Conservation (phyloP, 30 jellyfish, hydroid and myxozoan species). For the Morbakka virulenta region DNA sequence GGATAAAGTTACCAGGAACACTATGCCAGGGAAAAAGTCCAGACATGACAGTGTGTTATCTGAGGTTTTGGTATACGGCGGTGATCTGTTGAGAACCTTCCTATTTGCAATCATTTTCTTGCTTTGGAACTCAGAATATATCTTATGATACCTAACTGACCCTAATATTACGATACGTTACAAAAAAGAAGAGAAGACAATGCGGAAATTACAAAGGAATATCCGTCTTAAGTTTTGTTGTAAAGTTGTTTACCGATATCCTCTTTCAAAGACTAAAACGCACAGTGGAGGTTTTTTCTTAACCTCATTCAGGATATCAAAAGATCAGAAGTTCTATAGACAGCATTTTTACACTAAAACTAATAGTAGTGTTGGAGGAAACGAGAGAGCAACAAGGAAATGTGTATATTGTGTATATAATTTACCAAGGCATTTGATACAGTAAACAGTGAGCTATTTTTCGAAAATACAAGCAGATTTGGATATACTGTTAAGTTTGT, state of each 20-base stretch:
- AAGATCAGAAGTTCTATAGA: conserved; percentile 52
- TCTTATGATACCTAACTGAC: conserved; percentile 37
- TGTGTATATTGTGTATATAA: conserved; percentile 57
- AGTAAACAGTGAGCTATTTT: too few relatives aligned
- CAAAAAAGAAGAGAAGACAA: conserved; percentile 28
- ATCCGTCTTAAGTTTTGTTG: too few relatives aligned
- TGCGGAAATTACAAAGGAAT: conserved; percentile 40
- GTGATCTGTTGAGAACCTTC: too few relatives aligned
- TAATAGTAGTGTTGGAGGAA: conserved; percentile 34
- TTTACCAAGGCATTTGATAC: too few relatives aligned
- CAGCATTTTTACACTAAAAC: conserved; percentile 39
- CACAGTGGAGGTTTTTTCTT: conserved; percentile 37
- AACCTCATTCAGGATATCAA: conserved; percentile 59
- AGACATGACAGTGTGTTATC: too few relatives aligned
- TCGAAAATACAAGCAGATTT: conserved; percentile 13
- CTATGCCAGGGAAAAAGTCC: too few relatives aligned
- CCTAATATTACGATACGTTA: conserved; percentile 37
- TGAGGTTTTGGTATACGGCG: too few relatives aligned
- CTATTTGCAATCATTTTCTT: too few relatives aligned
- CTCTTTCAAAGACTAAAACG: conserved; percentile 32
- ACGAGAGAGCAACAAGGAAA: conserved; percentile 45
- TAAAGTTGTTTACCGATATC: too few relatives aligned
- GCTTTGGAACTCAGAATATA: too few relatives aligned
- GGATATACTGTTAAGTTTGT: conserved; percentile 62
- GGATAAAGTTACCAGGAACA: too few relatives aligned